phyloP scores from a whole-genome alignment of 2,797 vertebrate species.

The Glyptemys insculpta region DNA sequence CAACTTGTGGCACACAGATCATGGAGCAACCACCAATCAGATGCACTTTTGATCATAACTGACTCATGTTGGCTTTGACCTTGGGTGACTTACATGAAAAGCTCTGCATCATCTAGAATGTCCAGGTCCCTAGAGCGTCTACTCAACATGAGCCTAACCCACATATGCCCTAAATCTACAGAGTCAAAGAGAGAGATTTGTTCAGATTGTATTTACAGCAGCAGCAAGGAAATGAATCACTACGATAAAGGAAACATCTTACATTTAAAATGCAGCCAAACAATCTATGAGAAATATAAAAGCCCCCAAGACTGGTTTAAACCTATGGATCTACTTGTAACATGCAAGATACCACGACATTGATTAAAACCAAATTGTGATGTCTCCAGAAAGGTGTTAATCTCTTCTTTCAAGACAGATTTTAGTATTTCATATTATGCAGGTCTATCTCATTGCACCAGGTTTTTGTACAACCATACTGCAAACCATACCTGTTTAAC shows the following conservation, averaged over 20 bases:
- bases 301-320: not conserved
- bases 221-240: constrained; percentile 1
- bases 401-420: not conserved
- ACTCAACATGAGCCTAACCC: not conserved
- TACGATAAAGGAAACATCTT: constrained; percentile 16
- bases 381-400: not conserved
- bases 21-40: not conserved
- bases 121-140: not conserved
- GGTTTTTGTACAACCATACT: not conserved
- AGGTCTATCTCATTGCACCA: not conserved
- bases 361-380: not conserved
- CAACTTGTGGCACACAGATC: not conserved
- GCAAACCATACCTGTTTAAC: not conserved
- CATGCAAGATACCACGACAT: not conserved
- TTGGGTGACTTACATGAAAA: not conserved
- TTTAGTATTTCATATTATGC: too few relatives aligned
- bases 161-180: not conserved
- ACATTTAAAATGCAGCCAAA: constrained; percentile 9
- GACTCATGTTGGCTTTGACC: not conserved
- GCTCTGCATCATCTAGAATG: not conserved
- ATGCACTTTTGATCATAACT: not conserved
- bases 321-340: not conserved
- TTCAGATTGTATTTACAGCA: not conserved
- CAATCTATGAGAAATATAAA: constrained; percentile 1
- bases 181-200: not conserved